Percentiles rank a stretch among this genome's conserved stretches.
These are phyloP conservation scores for Hemithea aestivaria DNA, from an alignment of 2,888 invertebrate species.

Conservation along the genomic window DNA sequence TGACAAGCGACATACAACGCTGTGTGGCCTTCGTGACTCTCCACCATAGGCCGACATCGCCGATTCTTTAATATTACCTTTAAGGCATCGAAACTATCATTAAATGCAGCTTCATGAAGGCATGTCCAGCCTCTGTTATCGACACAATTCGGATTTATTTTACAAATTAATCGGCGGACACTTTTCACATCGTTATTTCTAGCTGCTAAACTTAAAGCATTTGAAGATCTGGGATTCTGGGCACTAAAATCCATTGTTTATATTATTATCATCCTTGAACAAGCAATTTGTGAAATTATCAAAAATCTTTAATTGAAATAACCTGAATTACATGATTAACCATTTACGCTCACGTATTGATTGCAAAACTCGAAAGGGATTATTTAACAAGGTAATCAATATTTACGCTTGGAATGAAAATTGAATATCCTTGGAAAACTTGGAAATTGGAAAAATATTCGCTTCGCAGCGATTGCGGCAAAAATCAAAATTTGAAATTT, in stretches of 20 bases:
- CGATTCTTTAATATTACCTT: constrained; percentile 54
- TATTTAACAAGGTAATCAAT: no score
- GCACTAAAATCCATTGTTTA: constrained; percentile 73
- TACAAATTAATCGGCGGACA: constrained; percentile 56
- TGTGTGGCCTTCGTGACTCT: constrained; percentile 73
- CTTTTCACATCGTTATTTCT: constrained; percentile 54
- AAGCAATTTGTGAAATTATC: no score
- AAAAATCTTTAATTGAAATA: no score
- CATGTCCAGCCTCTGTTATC: constrained; percentile 78
- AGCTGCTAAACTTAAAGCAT: constrained; percentile 67
- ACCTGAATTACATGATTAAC: no score
- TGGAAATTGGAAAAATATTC: no score
- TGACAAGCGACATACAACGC: constrained; percentile 68
- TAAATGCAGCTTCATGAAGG: constrained; percentile 71
- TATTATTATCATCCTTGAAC: no score
- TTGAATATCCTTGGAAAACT: no score
- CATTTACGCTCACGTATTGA: no score
- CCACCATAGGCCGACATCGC: constrained; percentile 51
- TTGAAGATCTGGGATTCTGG: constrained; percentile 67
- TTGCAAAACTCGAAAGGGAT: no score
- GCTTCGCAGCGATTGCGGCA: no score
- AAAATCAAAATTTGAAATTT: no score
- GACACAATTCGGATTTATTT: constrained; percentile 66
- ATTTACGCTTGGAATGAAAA: no score
- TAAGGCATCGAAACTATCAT: constrained; percentile 59